Conservation (phyloP, 1,140 invertebrate species). For the Drosophila tsacasi region DNA sequence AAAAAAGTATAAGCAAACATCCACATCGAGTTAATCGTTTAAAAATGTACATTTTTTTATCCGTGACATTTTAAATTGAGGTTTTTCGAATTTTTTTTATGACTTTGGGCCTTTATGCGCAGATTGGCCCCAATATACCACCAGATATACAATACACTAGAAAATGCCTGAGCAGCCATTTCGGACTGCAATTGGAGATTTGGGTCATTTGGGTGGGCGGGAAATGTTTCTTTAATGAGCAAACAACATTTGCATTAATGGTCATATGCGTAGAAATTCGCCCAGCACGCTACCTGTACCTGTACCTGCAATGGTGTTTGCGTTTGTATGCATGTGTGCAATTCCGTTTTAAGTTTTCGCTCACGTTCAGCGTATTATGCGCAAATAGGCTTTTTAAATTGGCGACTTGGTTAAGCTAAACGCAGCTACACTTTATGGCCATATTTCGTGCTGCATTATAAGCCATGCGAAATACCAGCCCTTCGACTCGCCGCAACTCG, state of each 20-base stretch:
- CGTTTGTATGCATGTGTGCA: conserved; percentile 31
- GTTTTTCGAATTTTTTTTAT: too few relatives aligned
- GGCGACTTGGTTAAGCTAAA: conserved; percentile 80
- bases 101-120: too few relatives aligned
- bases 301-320: background rate
- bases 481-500: conserved; percentile 10
- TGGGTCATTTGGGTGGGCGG: conserved; percentile 63
- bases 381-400: conserved; percentile 84
- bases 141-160: background rate
- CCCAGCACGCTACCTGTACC: conserved; percentile 34
- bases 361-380: conserved; percentile 80
- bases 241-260: conserved; percentile 67
- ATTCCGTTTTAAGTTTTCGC: conserved; percentile 72
- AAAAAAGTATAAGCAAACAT: background rate
- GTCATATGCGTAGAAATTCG: conserved; percentile 59
- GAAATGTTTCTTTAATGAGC: conserved; percentile 71
- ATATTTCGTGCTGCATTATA: conserved; percentile 79
- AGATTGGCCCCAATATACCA: too few relatives aligned
- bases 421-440: conserved; percentile 80
- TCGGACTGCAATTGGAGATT: conserved; percentile 30
- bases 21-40: too few relatives aligned
- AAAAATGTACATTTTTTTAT: too few relatives aligned
- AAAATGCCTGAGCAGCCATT: conserved; percentile 2
- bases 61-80: too few relatives aligned
- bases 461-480: conserved; percentile 72